Conservation (phyloP, 2,888 invertebrate species). For the Lobophora halterata region DNA sequence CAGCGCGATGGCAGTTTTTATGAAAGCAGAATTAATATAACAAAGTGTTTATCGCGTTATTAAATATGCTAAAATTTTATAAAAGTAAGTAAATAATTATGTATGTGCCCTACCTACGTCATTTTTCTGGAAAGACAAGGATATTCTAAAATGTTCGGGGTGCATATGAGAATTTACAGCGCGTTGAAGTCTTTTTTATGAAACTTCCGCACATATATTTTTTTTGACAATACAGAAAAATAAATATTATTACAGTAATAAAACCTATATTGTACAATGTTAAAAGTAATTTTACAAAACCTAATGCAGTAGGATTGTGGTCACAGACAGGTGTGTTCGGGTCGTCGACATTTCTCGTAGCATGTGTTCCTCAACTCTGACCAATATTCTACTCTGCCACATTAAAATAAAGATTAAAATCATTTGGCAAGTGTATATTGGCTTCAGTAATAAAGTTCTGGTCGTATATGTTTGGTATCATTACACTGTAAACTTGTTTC, state of each 20-base stretch:
- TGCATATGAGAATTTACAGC: too few relatives aligned
- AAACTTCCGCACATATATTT: not conserved
- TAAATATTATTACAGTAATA: too few relatives aligned
- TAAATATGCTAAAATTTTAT: too few relatives aligned
- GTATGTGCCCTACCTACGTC: too few relatives aligned
- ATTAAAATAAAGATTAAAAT: slow-evolving; percentile 16
- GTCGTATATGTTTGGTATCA: slow-evolving; percentile 10
- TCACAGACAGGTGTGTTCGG: slow-evolving; percentile 58
- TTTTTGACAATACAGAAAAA: not conserved
- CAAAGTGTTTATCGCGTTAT: too few relatives aligned
- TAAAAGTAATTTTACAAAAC: slow-evolving; percentile 37
- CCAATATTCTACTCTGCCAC: slow-evolving; percentile 25
- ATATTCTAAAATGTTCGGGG: too few relatives aligned
- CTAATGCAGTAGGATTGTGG: slow-evolving; percentile 54
- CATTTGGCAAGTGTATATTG: slow-evolving; percentile 1
- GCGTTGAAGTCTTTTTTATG: slow-evolving; percentile 28
- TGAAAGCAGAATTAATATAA: too few relatives aligned
- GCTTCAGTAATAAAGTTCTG: slow-evolving; percentile 11
- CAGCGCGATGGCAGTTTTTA: too few relatives aligned
- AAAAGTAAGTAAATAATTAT: too few relatives aligned
- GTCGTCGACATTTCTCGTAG: slow-evolving; percentile 57
- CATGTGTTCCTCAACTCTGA: slow-evolving; percentile 29
- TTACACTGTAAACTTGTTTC: slow-evolving; percentile 22
- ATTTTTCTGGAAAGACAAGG: too few relatives aligned
- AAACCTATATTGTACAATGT: slow-evolving; percentile 14